Base-by-base conservation (phyloP, 2,888 invertebrate genomes). In the Stenotaenia linearis region DNA sequence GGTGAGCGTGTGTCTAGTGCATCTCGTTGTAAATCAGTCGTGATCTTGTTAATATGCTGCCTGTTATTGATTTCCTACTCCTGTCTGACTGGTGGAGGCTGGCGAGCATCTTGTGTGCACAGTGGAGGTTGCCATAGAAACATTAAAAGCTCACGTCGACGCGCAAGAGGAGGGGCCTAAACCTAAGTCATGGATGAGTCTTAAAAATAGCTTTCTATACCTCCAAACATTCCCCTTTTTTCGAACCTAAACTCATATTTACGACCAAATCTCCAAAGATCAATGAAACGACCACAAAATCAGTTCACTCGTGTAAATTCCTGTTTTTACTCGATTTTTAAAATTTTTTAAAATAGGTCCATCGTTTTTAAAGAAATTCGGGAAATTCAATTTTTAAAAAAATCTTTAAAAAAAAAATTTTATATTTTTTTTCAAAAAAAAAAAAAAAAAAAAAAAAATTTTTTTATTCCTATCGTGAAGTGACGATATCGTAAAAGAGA, bases 31-130 rank as follows among this genome's bases (percentile, higher is more conserved):
- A 75, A 75, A 75, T 75, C 75, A 75, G 37, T 35, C 75, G 75
- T 75, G 75, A 75, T 75, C 75, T 75, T 37, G 75, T 75, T 75
- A 75, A 75, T 75, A 75, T 75, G 75, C 75, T 75, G 75, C 75
- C 75, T 75, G 32, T 75, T 75, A 75, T 75, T 75, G 75, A 75
- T 75, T 75, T 35, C 75, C 75, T 75, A 35, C 75, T 75, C 75
- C 61, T 61, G 61, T 61, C 61, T 61, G 61, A 61, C 61, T 61
- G 61, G 61, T 61, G 23, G 61, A 61, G 61, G 61, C 61, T 61
- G 75, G 75, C 75, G 35, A 75, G 75, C 75, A 75, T 75, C 75
- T 75, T 75, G 75, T 37, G 75, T 61, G 61, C 61, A 61, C 61
- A 75, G 37, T 75, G 75, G 75, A 75, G 75, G 61, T 75, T 75